Evolutionary conservation across 2,888 invertebrate genomes (phyloP).

Genomic region (Pseudococcus viburni): DNA sequence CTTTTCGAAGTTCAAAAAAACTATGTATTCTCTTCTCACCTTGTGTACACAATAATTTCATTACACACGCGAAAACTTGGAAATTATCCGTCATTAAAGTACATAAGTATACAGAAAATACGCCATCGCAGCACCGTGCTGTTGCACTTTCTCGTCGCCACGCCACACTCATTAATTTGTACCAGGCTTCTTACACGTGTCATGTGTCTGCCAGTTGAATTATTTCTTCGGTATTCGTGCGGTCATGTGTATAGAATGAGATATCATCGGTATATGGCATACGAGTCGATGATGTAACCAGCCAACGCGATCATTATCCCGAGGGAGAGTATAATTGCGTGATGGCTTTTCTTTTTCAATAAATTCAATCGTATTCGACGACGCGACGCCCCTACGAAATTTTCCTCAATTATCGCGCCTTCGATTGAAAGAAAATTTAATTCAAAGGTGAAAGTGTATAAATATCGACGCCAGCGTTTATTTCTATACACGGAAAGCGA

Average conservation of each 20-base stretch:
- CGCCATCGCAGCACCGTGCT: not conserved
- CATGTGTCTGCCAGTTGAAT: slow-evolving; percentile 44
- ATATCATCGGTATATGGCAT: not conserved
- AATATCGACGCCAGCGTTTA: not conserved
- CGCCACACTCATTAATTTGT: slow-evolving; percentile 24
- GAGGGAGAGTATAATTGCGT: slow-evolving; percentile 31
- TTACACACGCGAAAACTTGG: slow-evolving; percentile 34
- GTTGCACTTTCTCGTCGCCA: slow-evolving; percentile 24
- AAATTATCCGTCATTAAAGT: slow-evolving; percentile 21
- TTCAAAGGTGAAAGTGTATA: not conserved
- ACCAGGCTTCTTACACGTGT: slow-evolving; percentile 46
- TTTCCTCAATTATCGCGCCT: not conserved
- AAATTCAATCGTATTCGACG: not conserved
- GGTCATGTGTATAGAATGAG: slow-evolving; percentile 35
- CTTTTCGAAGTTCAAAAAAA: not conserved
- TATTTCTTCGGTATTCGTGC: slow-evolving; percentile 23
- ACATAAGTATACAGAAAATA: not conserved
- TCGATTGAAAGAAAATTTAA: not conserved
- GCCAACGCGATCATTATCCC: slow-evolving; percentile 36
- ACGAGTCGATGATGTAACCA: slow-evolving; percentile 6
- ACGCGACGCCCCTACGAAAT: not conserved
- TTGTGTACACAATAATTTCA: not conserved
- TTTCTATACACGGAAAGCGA: not conserved
- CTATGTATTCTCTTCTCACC: not conserved
- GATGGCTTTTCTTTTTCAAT: not conserved